phyloP scores from a whole-genome alignment of 2,797 vertebrate species.

The Acanthiza pusilla region DNA sequence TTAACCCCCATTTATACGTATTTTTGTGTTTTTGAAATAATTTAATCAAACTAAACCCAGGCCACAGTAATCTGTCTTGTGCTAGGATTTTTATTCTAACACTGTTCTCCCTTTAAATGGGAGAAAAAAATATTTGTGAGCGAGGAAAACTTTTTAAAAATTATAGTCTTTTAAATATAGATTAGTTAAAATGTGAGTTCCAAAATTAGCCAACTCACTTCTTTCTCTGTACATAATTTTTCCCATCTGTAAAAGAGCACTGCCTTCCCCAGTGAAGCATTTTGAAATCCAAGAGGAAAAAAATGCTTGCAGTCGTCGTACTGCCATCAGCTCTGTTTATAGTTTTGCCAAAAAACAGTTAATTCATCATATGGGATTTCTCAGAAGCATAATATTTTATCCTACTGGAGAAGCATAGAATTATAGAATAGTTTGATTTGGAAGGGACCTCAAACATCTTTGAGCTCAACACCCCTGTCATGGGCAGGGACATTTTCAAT shows the following conservation, averaged over 20 bases:
- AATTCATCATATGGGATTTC: neutral
- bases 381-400: neutral
- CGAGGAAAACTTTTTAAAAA: neutral
- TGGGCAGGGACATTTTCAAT: neutral
- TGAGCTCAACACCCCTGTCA: neutral
- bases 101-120: neutral
- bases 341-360: neutral
- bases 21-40: neutral
- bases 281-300: neutral
- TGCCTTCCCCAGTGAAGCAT: neutral
- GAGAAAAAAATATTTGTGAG: neutral
- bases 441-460: neutral
- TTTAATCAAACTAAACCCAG: neutral
- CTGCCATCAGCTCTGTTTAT: neutral
- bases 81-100: neutral
- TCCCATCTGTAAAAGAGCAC: neutral
- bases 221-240: neutral
- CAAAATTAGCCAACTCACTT: neutral
- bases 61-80: neutral
- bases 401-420: neutral
- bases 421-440: neutral
- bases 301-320: rapidly evolving
- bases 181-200: neutral
- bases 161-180: neutral
- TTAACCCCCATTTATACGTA: neutral